Base-by-base conservation (phyloP, 2,888 invertebrate genomes). In the Hirtodrosophila duncani region DNA sequence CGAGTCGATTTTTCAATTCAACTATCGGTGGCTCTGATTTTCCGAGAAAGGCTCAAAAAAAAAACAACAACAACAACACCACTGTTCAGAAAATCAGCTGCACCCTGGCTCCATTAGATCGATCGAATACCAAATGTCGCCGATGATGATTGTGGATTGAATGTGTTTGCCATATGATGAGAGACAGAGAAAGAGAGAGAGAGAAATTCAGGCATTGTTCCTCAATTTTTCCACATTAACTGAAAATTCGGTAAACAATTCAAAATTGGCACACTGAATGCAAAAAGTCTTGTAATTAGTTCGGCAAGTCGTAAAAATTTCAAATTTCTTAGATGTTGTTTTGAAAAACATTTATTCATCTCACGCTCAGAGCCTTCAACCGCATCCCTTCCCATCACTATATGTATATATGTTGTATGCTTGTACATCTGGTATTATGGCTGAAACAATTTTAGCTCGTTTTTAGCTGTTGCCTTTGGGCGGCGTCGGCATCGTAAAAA, bases 1-100 rank as follows among this genome's bases (percentile, higher is more conserved):
- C 44, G 21, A 49, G 63, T 70, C 67, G 56, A 78, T 67, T 72
- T 72, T 74, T 67, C 69, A 68, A 68, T 66, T 65, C 59, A 53
- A 36, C 57, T 66, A 65, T 65, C 65, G 62, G 57, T 38, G 45
- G 36, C 53, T 65, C 65, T 67, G 72, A 78, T 78, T 74, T 78
- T 50, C 33, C 46, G 7, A 17, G 48, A 45, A 66, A 65, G 63
- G 48, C 26, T 39, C 49, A 21, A 23, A 20, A 46, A 29, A 23
- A 33, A 31, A 31, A 34, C 37, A 63, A 37, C 44, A 34, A 31
- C n/a, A n/a, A n/a, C n/a, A n/a, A n/a, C n/a, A n/a, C n/a, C n/a
- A n/a, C n/a, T n/a, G n/a, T n/a, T n/a, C n/a, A n/a, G n/a, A n/a
- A n/a, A n/a, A n/a, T n/a, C n/a, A n/a, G n/a, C n/a, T n/a, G n/a